These are phyloP conservation scores for Drosophila ambigua DNA, from an alignment of 1,140 invertebrate genomes.

Conservation along the genomic window DNA sequence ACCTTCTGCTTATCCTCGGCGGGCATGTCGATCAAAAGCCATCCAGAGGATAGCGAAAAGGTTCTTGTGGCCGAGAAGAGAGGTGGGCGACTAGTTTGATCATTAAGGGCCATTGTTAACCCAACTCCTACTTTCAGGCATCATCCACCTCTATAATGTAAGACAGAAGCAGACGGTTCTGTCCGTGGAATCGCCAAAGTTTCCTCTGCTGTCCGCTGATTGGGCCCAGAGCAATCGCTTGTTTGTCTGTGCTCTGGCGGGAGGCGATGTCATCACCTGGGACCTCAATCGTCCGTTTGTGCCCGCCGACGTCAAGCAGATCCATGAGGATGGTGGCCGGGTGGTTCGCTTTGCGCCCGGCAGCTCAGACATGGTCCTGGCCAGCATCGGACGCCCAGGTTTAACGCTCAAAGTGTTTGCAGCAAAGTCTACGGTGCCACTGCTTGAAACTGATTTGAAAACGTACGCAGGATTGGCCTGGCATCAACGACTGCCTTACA, in stretches of 20 bases:
- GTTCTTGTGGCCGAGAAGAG: conserved; percentile 90
- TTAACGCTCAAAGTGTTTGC: conserved; percentile 86
- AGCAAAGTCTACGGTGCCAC: conserved; percentile 85
- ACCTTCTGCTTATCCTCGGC: conserved; percentile 89
- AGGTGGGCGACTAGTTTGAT: conserved; percentile 77
- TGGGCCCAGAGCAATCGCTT: conserved; percentile 88
- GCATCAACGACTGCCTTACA: conserved; percentile 87
- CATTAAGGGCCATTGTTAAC: too few species aligned
- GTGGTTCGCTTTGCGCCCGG: conserved; percentile 85
- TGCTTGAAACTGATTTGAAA: conserved; percentile 85
- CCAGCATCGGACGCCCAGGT: conserved; percentile 86
- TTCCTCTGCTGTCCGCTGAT: conserved; percentile 88
- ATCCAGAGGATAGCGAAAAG: conserved; percentile 89
- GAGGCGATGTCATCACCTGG: conserved; percentile 87
- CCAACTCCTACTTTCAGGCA: conserved; percentile 30
- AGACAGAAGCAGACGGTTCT: conserved; percentile 88
- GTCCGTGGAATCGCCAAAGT: conserved; percentile 87
- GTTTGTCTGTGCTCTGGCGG: conserved; percentile 86
- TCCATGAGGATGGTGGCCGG: conserved; percentile 86
- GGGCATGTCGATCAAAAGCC: conserved; percentile 89
- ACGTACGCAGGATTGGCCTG: conserved; percentile 86
- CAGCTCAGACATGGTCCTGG: conserved; percentile 85
- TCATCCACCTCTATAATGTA: conserved; percentile 90
- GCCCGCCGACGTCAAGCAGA: conserved; percentile 85
- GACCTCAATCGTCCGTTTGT: conserved; percentile 86